Evolutionary conservation across 2,888 invertebrate genomes (phyloP), one percentile per base, ranked within the genome.

Genomic region (Spisula subtruncata): DNA sequence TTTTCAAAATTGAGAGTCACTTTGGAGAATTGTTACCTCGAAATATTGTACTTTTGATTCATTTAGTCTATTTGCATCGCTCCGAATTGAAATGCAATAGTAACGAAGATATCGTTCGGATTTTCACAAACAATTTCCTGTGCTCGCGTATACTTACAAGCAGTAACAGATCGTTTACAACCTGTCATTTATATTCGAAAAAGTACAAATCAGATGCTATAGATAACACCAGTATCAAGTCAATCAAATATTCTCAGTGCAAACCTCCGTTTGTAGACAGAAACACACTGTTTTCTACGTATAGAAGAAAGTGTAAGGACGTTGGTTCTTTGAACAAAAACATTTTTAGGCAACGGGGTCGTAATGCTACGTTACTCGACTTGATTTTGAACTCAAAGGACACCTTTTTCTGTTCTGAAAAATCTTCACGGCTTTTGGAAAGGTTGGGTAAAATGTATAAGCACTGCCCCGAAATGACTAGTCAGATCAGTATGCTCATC

Each of bases 371-470:
- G 35, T 25, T 86, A 20, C 18, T 86, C 41, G 86, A 86, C 29
- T 71, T 86, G 25, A 86, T 86, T 41, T 56, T 86, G 48, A 86
- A 86, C 80, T 86, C 86, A 2, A 86, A 81, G 29, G 86, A 86
- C 6, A 60, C 56, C 20, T 86, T 86, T 56, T 86, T 86, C 35
- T 18, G 29, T 0, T 80, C 86, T 0, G 4, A 46, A 0, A 80
- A 56, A 20, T 86, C 81, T 41, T 16, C 41, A 10, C 32, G 56
- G 4, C 35, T 86, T 32, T 14, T 81, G 14, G n/a, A 46, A 18
- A 46, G 18, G 51, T 51, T 85, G 25, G 14, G 51, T 5, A 60
- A 25, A 25, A 85, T 75, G 51, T 85, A 75, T 48, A 41, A 46
- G 4, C n/a, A 54, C 51, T 46, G 48, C 25, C 85, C 85, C 10